Percentiles rank a stretch among this genome's conserved stretches.
Evolutionary conservation across 1,140 invertebrate species (phyloP).

Genomic region (Dendrolimus kikuchii): DNA sequence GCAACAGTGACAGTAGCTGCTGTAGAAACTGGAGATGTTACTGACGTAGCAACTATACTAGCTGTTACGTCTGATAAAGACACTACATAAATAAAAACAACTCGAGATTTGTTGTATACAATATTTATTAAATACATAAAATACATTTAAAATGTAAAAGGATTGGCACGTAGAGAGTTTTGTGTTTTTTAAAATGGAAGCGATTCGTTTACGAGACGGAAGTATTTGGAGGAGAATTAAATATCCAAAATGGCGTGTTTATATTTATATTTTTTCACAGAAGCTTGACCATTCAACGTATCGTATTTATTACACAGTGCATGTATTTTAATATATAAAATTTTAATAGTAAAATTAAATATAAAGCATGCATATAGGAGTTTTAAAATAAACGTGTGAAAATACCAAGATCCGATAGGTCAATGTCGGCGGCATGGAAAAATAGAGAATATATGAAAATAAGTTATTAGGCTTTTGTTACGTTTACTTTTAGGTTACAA

Average conservation of each 20-base stretch:
- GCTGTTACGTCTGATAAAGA: constrained; percentile 67
- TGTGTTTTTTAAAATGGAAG: constrained; percentile 51
- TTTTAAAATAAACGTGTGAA: constrained; percentile 28
- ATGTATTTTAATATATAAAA: constrained; percentile 1
- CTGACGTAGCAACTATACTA: constrained; percentile 73
- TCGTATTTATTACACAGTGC: constrained; percentile 45
- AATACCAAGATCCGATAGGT: constrained; percentile 64
- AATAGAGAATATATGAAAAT: constrained; percentile 63
- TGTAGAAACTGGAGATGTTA: constrained; percentile 67
- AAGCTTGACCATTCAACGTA: constrained; percentile 62
- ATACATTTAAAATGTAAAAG: constrained; percentile 39
- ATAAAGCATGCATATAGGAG: constrained; percentile 21
- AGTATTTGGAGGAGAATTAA: constrained; percentile 23
- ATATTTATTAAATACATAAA: constrained; percentile 44
- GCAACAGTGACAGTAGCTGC: constrained; percentile 63
- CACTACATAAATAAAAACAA: constrained; percentile 47
- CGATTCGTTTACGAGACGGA: constrained; percentile 28
- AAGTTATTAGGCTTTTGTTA: constrained; percentile 32
- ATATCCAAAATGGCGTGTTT: constrained; percentile 68
- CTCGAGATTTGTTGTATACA: constrained; percentile 43
- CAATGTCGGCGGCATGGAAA: constrained; percentile 65
- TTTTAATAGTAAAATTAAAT: background rate
- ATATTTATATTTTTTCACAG: constrained; percentile 66
- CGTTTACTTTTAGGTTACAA: constrained; percentile 2
- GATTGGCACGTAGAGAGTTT: constrained; percentile 49